A percentile compares a stretch with the other conserved stretches of the same genome.
Evolutionary conservation across 2,888 invertebrate genomes (phyloP).

Genomic region (Lepidochitona cinerea): DNA sequence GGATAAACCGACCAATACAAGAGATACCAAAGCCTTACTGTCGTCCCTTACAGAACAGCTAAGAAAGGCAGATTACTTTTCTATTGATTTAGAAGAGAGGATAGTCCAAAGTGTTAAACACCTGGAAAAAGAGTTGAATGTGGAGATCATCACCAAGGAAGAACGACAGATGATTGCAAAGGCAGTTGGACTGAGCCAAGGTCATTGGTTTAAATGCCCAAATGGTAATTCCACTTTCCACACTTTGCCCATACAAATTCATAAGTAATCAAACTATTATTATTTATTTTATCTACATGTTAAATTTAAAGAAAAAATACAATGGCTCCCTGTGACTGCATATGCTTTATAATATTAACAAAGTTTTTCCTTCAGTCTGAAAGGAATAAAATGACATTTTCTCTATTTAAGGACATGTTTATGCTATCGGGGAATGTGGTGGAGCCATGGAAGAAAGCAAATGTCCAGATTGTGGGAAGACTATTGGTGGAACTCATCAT

Average conservation of each 20-base stretch:
- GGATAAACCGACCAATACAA: not conserved
- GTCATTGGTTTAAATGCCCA: conserved; percentile 82
- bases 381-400: too few relatives aligned
- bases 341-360: too few relatives aligned
- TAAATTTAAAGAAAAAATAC: too few relatives aligned
- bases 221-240: conserved; percentile 72
- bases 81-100: conserved; percentile 14
- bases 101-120: conserved; percentile 12
- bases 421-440: conserved; percentile 80
- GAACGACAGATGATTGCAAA: conserved; percentile 75
- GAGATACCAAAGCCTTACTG: not conserved
- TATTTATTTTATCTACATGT: too few relatives aligned
- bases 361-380: too few relatives aligned
- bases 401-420: conserved; percentile 74
- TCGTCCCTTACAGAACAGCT: not conserved
- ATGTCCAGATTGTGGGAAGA: conserved; percentile 76
- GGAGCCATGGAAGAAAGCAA: conserved; percentile 75
- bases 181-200: conserved; percentile 75
- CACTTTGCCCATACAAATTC: too few relatives aligned
- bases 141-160: conserved; percentile 62
- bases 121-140: conserved; percentile 30
- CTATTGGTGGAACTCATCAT: conserved; percentile 75
- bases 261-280: too few relatives aligned
- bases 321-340: too few relatives aligned
- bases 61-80: not conserved